Conservation (phyloP, 2,888 invertebrate species). For the Cordilura impudica region DNA sequence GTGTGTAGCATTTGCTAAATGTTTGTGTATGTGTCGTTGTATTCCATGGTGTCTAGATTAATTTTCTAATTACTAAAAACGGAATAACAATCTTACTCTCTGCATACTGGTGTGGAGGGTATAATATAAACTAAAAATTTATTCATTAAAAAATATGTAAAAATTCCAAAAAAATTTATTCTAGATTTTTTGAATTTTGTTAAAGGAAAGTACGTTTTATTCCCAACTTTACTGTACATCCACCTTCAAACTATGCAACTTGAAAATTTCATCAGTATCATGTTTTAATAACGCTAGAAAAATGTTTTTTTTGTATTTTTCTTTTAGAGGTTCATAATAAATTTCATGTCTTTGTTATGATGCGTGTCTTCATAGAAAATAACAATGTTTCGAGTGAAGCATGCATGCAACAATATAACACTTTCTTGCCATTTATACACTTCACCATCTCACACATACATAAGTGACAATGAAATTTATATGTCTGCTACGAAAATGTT, state of each 20-base stretch:
- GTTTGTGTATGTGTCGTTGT: too few species aligned
- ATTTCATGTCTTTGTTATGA: constrained; percentile 29
- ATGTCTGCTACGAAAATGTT: background rate
- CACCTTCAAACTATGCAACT: constrained; percentile 18
- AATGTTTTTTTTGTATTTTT: constrained; percentile 1
- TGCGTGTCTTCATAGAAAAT: constrained; percentile 12
- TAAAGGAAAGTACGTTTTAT: too few species aligned
- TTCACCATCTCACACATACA: background rate
- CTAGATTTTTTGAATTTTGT: too few species aligned
- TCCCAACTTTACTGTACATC: background rate
- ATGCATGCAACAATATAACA: constrained; percentile 43
- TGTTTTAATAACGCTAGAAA: constrained; percentile 9
- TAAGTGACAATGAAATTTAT: constrained; percentile 32
- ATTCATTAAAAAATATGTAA: too few species aligned
- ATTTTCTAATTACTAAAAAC: too few species aligned
- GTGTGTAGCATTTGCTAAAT: too few species aligned
- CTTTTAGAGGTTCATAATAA: background rate
- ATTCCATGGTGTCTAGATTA: too few species aligned
- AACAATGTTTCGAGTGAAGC: background rate
- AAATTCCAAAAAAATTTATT: too few species aligned
- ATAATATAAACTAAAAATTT: too few species aligned
- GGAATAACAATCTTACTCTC: too few species aligned
- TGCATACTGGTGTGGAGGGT: too few species aligned
- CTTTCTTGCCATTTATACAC: constrained; percentile 20
- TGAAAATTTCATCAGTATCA: constrained; percentile 34